These are phyloP conservation scores for Drosophila leontia DNA, from an alignment of 1,140 invertebrate species.

Conservation along the genomic window DNA sequence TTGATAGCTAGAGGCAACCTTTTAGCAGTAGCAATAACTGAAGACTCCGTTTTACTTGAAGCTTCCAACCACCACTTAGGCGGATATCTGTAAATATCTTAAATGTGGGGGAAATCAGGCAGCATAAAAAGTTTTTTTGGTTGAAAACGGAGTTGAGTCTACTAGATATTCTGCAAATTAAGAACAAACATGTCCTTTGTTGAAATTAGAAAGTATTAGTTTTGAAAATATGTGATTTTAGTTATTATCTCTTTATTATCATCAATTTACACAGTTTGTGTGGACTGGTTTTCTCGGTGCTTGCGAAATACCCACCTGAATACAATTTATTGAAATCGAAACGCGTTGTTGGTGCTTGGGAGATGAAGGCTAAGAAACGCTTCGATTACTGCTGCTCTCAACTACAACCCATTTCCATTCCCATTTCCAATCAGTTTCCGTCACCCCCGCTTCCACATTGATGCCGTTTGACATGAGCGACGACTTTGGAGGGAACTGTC, in stretches of 20 bases:
- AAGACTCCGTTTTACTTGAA: neutral
- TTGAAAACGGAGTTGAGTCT: neutral
- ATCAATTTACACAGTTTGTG: too few species aligned
- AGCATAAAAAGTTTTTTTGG: neutral
- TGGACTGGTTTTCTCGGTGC: conserved; percentile 22
- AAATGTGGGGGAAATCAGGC: neutral
- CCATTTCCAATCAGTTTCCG: neutral
- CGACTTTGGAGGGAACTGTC: conserved; percentile 55
- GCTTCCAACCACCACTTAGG: neutral
- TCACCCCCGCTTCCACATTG: conserved; percentile 30
- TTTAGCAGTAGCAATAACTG: neutral
- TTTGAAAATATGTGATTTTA: neutral
- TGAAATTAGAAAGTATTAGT: too few species aligned
- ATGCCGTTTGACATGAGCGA: conserved; percentile 64
- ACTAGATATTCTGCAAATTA: too few species aligned
- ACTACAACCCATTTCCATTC: neutral
- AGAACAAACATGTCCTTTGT: too few species aligned
- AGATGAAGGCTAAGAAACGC: conserved; percentile 7
- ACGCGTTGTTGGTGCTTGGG: conserved; percentile 14
- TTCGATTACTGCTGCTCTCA: conserved; percentile 7
- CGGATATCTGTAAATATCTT: too few species aligned
- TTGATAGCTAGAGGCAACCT: neutral
- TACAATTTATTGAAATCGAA: conserved; percentile 66
- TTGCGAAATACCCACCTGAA: conserved; percentile 33
- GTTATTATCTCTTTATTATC: neutral